Percentiles rank a stretch among this genome's conserved stretches.
phyloP scores from a whole-genome alignment of 2,888 invertebrate species.

The Spisula subtruncata region DNA sequence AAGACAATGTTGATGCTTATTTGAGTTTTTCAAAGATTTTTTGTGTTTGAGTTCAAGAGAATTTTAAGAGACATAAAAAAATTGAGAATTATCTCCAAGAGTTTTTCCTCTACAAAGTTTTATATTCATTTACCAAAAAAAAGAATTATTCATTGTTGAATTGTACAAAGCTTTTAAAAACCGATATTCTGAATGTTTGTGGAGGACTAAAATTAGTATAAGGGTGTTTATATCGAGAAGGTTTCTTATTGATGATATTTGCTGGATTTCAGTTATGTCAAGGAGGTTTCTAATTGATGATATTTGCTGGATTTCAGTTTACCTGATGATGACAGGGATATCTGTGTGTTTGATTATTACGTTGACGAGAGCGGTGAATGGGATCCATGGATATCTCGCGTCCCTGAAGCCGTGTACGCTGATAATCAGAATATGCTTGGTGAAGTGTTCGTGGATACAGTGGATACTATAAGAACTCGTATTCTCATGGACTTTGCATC shows the following conservation, averaged over 20 bases:
- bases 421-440: conserved; percentile 87
- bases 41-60: too few relatives aligned
- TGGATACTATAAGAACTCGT: conserved; percentile 86
- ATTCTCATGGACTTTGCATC: conserved; percentile 87
- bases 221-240: not conserved
- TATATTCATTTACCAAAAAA: too few relatives aligned
- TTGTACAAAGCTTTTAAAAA: too few relatives aligned
- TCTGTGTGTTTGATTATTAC: conserved; percentile 88
- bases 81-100: too few relatives aligned
- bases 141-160: too few relatives aligned
- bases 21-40: too few relatives aligned
- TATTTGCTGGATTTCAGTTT: conserved; percentile 75
- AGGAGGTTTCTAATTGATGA: not conserved
- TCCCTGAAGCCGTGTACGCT: conserved; percentile 85
- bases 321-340: conserved; percentile 88
- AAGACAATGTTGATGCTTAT: too few relatives aligned
- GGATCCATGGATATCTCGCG: conserved; percentile 87
- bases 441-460: conserved; percentile 87
- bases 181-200: too few relatives aligned
- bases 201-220: too few relatives aligned
- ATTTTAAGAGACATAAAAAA: too few relatives aligned
- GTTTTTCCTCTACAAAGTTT: too few relatives aligned
- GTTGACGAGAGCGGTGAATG: conserved; percentile 88
- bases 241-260: not conserved
- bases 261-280: not conserved